Evolutionary conservation across 2,888 invertebrate species (phyloP), one percentile per base, ranked within the genome.

Genomic region (Oscheius sp.): DNA sequence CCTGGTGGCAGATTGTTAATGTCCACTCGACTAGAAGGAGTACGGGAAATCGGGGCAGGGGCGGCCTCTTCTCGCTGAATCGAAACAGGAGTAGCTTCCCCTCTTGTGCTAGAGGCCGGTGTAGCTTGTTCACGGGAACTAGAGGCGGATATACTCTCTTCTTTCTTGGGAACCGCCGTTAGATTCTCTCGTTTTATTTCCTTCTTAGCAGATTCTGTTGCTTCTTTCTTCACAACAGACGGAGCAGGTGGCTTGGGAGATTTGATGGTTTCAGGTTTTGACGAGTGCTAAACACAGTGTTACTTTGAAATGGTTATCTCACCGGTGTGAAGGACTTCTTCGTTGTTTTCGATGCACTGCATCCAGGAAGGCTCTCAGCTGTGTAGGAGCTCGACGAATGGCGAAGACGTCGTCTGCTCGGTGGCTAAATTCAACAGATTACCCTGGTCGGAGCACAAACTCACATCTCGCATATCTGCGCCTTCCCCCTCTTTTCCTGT

Each of bases 401-500:
- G n/a, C 43, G 41, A 1, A 41, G 43, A 61, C 61, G 61, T 9
- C 29, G n/a, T 29, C 13, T 29, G 58, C 16, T 58, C 25, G 61
- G 61, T 2, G 23, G 21, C 61, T 61, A 43, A 61, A 41, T 2
- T 12, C 18, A 41, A 18, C 55, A 6, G 12, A 6, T 25, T 55
- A 35, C 5, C 3, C 5, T 6, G 12, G 43, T 41, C 12, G 41
- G 43, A 58, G 61, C 43, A 43, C 0, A n/a, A 43, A 61, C 61
- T 61, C 61, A 61, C 61, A 21, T 41, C 18, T n/a, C 61, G 25
- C 16, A 2, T 18, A 43, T n/a, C 43, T 13, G 45, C 61, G 43
- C 61, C 61, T 61, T 61, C 61, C 61, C 61, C 61, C 61, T 61
- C 61, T 29, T 29, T 35, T 27, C 58, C 29, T 25, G 55, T 55